Base-by-base conservation (phyloP, 1,140 invertebrate species). In the Drosophila carrolli region DNA sequence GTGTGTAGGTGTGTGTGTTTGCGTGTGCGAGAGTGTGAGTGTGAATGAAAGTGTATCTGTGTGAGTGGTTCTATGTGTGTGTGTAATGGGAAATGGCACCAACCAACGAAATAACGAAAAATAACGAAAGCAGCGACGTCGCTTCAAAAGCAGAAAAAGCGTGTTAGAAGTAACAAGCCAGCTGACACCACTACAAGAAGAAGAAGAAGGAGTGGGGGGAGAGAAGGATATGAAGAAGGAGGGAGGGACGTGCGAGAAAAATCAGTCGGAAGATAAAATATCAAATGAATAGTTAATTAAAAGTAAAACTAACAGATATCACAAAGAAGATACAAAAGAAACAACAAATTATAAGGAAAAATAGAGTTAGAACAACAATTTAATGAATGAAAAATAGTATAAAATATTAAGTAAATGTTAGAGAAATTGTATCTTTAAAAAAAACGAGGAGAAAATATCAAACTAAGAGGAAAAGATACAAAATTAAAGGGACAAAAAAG, bases 131-230 rank as follows among this genome's bases (percentile, higher is more conserved):
- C 70, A 75, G 53, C 61, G 72, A 62, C 78, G 79, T 68, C 78
- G 66, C 55, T 51, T 47, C 68, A 72, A 46, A 35, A 40, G 68
- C 75, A 78, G 29, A 32, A 32, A 32, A 32, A 32, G 81, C 81
- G 74, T 88, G 83, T 88, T 88, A 88, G 83, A 88, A 89, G 84
- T 88, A 88, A 88, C 84, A 88, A 88, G 84, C 84, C 84, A 89
- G 80, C 84, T 84, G 84, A 88, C 84, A 88, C 83, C 84, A 82
- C 61, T 65, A 61, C 40, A 53, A 43, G 38, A 43, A 57, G 59
- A 16, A 41, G 65, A 47, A 58, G 35, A 62, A 68, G 46, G 6
- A 66, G 29, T n/a, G 23, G 8, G 41, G 76, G 58, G 51, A 54
- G 47, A 16, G 50, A 40, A 19, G 48, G 37, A 46, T 11, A 58